These are phyloP conservation scores for Drosophila fulvimacula DNA, from an alignment of 2,888 invertebrate genomes.

Conservation along the genomic window DNA sequence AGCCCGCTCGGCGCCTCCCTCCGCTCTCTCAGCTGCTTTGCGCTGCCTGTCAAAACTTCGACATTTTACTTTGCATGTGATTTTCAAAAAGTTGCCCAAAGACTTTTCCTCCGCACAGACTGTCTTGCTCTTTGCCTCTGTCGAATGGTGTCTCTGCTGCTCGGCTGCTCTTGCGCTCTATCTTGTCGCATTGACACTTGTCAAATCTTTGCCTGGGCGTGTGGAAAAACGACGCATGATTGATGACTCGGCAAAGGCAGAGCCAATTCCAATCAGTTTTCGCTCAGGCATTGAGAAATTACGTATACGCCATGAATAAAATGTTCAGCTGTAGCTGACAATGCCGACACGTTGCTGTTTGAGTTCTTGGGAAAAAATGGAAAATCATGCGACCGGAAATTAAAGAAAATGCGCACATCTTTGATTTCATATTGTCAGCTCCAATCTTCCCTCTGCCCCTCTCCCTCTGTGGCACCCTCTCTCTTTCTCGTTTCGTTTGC, in stretches of 20 bases:
- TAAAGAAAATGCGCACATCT: constrained; percentile 72
- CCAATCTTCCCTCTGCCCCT: neutral
- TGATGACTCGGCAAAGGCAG: constrained; percentile 72
- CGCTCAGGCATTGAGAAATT: constrained; percentile 54
- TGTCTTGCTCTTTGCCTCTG: neutral
- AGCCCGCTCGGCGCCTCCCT: neutral
- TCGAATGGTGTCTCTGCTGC: constrained; percentile 13
- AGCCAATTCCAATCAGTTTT: constrained; percentile 69
- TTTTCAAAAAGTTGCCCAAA: constrained; percentile 56
- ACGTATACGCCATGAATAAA: constrained; percentile 70
- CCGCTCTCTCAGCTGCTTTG: constrained; percentile 13
- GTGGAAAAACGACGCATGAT: constrained; percentile 78
- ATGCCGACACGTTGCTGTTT: constrained; percentile 32
- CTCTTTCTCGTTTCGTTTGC: constrained; percentile 1
- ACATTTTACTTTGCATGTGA: constrained; percentile 80
- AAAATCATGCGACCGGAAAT: constrained; percentile 72
- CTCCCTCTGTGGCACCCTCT: neutral
- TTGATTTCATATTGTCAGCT: constrained; percentile 63
- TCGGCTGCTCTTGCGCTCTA: constrained; percentile 28
- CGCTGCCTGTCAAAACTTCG: constrained; percentile 66
- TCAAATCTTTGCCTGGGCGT: constrained; percentile 74
- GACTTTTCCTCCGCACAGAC: constrained; percentile 18
- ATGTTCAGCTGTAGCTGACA: constrained; percentile 54
- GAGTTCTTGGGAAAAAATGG: constrained; percentile 51
- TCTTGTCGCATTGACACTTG: constrained; percentile 75